Evolutionary conservation across 2,888 invertebrate genomes (phyloP), one percentile per base, ranked within the genome.

Genomic region (Thecocarcelia acutangulata): DNA sequence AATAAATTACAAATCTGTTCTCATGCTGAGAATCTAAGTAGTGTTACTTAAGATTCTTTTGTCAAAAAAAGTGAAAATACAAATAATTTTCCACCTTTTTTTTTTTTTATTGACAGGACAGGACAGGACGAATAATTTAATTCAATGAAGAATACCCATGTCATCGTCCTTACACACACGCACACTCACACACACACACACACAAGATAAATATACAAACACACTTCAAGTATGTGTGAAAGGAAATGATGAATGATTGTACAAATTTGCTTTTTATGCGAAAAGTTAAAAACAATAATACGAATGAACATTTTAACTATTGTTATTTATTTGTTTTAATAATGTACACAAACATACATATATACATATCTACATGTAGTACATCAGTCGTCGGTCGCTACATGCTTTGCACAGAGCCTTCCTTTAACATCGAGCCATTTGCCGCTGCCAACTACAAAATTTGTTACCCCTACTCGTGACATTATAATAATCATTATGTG

Each of bases 21-120:
- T 54, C 77, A 72, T 83, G 85, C 84, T 86, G 86, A 82, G 87
- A 81, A 78, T 82, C 83, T 86, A 88, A 87, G 88, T 86, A 87
- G 84, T 85, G 72, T 86, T 72, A 72, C 84, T 84, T 78, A 75
- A 85, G 83, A 74, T 63, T n/a, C 76, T 80, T 79, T 66, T 77
- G 72, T 68, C 42, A 76, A 74, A 69, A 24, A 63, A 48, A 3
- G 48, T 68, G 40, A 75, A 68, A 52, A 33, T 63, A 56, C 46
- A 76, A 56, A 77, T 56, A 77, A 77, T 77, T 77, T 77, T 77
- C 76, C 77, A 78, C 77, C 77, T 78, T 78, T 72, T 78, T 69
- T 33, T 3, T 70, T 24, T n/a, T n/a, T n/a, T 61, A 69, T 63
- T 69, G 61, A 68, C 75, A 68, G n/a, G 75, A 59, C 54, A 44